Base-by-base conservation (phyloP, 2,113 vertebrate species). In the Nipponia nippon region DNA sequence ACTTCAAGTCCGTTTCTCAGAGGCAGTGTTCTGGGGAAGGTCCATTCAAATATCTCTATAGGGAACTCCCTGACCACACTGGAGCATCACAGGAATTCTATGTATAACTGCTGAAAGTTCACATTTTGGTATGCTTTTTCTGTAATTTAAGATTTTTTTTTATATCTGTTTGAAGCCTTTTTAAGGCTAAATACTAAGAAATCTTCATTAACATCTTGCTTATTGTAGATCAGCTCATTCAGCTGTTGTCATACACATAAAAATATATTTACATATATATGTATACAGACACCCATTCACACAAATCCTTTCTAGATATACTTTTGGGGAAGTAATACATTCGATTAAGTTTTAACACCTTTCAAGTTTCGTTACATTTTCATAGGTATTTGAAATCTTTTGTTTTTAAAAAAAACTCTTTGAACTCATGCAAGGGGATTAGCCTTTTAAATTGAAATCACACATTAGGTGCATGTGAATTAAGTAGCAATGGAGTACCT, bases 361-460 rank as follows among this genome's bases (percentile, higher is more conserved):
- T 67, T 56, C 73, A 52, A 27, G 61, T 82, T 76, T 46, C 44
- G 75, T 87, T 89, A 66, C 62, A 58, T 90, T 95, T 96, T 72
- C 56, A 79, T 12, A 58, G 17, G 34, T 34, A 87, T 89, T 87
- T 81, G 9, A 84, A 91, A 87, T 69, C 29, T 42, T 93, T 46
- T 61, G 46, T 6, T 85, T 95, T 89, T 84, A 9, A 89, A 89
- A 76, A 67, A 49, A 47, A 1, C 9, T 75, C 73, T 94, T 85
- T 80, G 82, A 95, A 96, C 58, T 86, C 58, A 70, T 36, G 40
- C 52, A 49, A 80, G 70, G 8, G 40, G 70, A 75, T 94, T 94
- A 72, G 87, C 34, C 72, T 91, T 92, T 93, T 75, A 86, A 97
- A 93, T 32, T 78, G 83, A 96, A 94, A 94, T 81, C 85, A 90